These are phyloP conservation scores for Bolinopsis microptera DNA, from an alignment of 37 sponge, comb jelly and placozoan genomes.

Conservation along the genomic window DNA sequence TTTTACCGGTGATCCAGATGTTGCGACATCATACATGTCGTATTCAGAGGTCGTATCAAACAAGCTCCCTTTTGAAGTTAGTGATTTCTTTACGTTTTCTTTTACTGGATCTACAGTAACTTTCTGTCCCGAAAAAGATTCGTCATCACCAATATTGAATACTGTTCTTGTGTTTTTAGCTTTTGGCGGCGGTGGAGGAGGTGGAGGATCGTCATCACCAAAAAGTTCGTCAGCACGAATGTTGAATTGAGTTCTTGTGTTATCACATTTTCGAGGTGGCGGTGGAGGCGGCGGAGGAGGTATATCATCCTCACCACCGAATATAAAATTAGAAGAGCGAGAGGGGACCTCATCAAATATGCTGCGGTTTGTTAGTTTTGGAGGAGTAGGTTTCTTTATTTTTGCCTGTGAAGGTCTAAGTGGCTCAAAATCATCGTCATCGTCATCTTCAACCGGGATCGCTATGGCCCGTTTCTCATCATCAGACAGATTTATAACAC, in stretches of 20 bases:
- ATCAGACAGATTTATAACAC: background rate
- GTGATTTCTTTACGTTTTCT: background rate
- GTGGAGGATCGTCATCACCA: background rate
- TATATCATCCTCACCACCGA: background rate
- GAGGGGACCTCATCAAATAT: background rate
- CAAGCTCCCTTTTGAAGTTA: background rate
- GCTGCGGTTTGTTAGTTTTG: background rate
- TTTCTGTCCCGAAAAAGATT: background rate
- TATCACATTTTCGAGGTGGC: background rate
- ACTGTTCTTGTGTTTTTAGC: background rate
- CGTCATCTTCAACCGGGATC: background rate
- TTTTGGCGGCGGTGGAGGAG: background rate
- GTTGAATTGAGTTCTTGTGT: background rate
- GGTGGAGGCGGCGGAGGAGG: conserved; percentile 3
- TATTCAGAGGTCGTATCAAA: background rate
- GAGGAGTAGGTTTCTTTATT: background rate
- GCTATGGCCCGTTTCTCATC: background rate
- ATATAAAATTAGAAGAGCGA: background rate
- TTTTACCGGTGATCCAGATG: background rate
- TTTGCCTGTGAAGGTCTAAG: background rate
- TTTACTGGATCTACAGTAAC: background rate
- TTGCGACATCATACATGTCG: background rate
- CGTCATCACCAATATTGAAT: background rate
- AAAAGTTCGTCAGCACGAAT: too few species aligned
- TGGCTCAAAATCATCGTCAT: background rate